These are phyloP conservation scores for Toxotes jaculatrix DNA, from an alignment of 2,113 vertebrate species.

Conservation along the genomic window DNA sequence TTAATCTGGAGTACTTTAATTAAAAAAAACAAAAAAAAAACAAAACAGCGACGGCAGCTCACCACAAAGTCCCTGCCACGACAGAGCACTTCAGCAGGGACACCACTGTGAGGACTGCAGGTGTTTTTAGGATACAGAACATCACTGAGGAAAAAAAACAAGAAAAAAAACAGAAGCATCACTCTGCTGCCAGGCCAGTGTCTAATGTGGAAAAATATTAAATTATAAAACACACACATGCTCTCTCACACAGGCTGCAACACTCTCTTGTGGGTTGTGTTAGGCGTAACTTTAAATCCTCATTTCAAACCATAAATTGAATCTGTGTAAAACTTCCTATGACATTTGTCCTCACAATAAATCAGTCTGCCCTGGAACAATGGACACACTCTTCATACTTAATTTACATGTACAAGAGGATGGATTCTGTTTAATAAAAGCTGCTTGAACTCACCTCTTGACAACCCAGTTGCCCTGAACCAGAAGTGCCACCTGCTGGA, in stretches of 20 bases:
- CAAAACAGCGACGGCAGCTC: slow-evolving; percentile 72
- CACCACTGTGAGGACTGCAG: slow-evolving; percentile 95
- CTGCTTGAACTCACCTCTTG: slow-evolving; percentile 88
- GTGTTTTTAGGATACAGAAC: slow-evolving; percentile 97
- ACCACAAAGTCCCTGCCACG: slow-evolving; percentile 97
- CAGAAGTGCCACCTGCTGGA: slow-evolving; percentile 98
- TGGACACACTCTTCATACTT: neutral
- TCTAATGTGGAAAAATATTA: neutral
- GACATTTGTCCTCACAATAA: neutral
- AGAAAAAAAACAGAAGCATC: neutral
- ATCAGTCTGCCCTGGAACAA: neutral
- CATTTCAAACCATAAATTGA: no score
- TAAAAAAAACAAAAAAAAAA: neutral
- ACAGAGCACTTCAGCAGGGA: slow-evolving; percentile 96
- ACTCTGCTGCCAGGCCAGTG: neutral
- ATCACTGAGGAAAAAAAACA: slow-evolving; percentile 85
- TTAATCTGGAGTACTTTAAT: neutral
- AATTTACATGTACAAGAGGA: neutral
- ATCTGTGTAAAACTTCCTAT: no score
- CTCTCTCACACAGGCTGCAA: neutral
- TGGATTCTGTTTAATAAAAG: neutral
- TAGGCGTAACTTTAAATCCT: no score
- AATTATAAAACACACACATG: neutral
- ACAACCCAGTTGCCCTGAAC: slow-evolving; percentile 99
- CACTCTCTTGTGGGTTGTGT: no score